Conservation (phyloP, 2,888 invertebrate genomes). For the Cryptocephalus moraei region DNA sequence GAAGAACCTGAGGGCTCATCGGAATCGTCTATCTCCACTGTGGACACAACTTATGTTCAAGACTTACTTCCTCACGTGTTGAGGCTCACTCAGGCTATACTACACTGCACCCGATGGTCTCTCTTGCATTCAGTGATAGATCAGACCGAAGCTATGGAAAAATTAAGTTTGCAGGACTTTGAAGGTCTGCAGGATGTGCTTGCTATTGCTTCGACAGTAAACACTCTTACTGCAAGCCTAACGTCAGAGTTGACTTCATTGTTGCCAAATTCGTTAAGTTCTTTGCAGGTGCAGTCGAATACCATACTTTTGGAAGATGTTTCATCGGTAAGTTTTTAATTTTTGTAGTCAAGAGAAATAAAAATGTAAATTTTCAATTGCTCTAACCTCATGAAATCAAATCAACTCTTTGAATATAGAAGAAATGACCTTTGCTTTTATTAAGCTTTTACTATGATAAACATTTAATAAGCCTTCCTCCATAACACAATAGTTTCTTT, state of each 20-base stretch:
- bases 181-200: conserved; percentile 37
- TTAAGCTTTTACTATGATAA: too few species aligned
- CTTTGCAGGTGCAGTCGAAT: conserved; percentile 54
- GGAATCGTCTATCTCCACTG: conserved; percentile 27
- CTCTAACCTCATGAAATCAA: too few species aligned
- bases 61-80: conserved; percentile 58
- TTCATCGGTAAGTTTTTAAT: conserved; percentile 42
- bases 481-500: not conserved
- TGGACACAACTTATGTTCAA: conserved; percentile 40
- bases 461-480: too few species aligned
- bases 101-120: conserved; percentile 50
- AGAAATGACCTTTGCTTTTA: too few species aligned
- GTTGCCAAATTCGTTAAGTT: conserved; percentile 45
- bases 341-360: not conserved
- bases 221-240: conserved; percentile 31
- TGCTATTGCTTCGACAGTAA: conserved; percentile 37
- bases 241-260: conserved; percentile 44
- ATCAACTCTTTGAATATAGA: too few species aligned
- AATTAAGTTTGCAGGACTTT: conserved; percentile 40
- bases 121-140: conserved; percentile 33
- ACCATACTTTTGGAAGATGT: conserved; percentile 45
- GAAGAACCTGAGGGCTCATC: conserved; percentile 39
- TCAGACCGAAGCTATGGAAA: conserved; percentile 35
- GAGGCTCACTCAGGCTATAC: conserved; percentile 52
- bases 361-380: too few species aligned